Base-by-base conservation (phyloP, 2,113 vertebrate genomes). In the Damaliscus lunatus region DNA sequence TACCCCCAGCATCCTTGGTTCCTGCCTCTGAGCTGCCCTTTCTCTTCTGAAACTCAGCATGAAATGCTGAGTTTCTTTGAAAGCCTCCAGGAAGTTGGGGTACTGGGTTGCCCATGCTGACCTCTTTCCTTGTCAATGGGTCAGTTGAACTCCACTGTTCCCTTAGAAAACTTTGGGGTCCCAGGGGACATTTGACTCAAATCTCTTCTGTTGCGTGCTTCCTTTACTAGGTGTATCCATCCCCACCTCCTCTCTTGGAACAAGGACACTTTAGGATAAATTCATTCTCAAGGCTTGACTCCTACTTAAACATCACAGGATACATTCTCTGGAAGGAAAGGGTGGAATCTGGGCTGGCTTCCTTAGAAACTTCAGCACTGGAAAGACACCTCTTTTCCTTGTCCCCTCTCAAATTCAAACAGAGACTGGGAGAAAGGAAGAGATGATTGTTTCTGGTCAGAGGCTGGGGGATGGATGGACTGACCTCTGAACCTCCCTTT, bases 301-400 rank as follows among this genome's bases (percentile, higher is more conserved):
- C 81, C 57, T 62, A 13, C 92, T 81, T 90, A 90, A 67, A 87
- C 88, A 90, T 60, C 84, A 88, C 85, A 97, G 91, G 96, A 93
- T 85, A 88, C 48, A n/a, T 43, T 77, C 93, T 67, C 93, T 91
- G 89, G 48, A 97, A 94, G 80, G 95, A 94, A 98, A 97, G 97
- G 97, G 96, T 46, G 93, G 55, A 57, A 62, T 88, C 83, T 7
- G 48, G 88, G n/a, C 88, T 90, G 97, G 88, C 77, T 98, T 98
- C 96, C 96, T 96, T 60, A 86, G 57, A 96, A 96, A 95, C 80
- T 87, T 53, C 57, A 81, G 86, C 87, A 23, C 48, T 92, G 87
- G 83, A 97, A 74, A 78, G 95, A 95, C 2, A 1, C 64, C 91
- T 88, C 90, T 84, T 94, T 87, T 97, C 85, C 82, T 48, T 74